Conservation (phyloP, 1,140 invertebrate genomes). For the Drosophila neocordata region DNA sequence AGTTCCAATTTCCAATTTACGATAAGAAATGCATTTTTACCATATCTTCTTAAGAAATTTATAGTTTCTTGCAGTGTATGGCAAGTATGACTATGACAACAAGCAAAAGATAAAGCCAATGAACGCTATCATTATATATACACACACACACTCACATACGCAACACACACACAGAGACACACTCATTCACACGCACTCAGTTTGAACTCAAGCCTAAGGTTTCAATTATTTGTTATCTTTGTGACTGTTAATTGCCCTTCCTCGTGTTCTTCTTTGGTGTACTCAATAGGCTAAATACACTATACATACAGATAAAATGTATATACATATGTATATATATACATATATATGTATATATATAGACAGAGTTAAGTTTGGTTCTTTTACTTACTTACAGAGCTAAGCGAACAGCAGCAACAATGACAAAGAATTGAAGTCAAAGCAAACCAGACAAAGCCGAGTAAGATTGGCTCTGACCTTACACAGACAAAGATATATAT, state of each 20-base stretch:
- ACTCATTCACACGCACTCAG: conserved; percentile 3
- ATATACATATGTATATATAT: background rate
- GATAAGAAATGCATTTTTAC: background rate
- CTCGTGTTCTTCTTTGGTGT: conserved; percentile 17
- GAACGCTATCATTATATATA: conserved; percentile 10
- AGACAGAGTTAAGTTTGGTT: background rate
- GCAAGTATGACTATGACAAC: background rate
- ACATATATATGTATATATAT: background rate
- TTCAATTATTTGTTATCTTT: conserved; percentile 20
- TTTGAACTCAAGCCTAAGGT: conserved; percentile 1
- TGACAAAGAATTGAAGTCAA: conserved; percentile 19
- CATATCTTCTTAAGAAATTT: too few relatives aligned
- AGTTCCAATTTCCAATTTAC: background rate
- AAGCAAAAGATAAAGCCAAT: conserved; percentile 13
- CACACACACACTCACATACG: background rate
- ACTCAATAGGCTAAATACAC: conserved; percentile 14
- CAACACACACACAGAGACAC: background rate
- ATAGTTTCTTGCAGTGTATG: background rate
- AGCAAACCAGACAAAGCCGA: conserved; percentile 14
- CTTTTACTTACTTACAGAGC: background rate
- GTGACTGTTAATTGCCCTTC: conserved; percentile 20
- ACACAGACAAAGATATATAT: background rate
- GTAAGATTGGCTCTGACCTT: conserved; percentile 19
- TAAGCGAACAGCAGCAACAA: conserved; percentile 5
- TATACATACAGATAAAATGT: background rate